Evolutionary conservation across 2,888 invertebrate genomes (phyloP).

Genomic region (Cynaeus angustus): DNA sequence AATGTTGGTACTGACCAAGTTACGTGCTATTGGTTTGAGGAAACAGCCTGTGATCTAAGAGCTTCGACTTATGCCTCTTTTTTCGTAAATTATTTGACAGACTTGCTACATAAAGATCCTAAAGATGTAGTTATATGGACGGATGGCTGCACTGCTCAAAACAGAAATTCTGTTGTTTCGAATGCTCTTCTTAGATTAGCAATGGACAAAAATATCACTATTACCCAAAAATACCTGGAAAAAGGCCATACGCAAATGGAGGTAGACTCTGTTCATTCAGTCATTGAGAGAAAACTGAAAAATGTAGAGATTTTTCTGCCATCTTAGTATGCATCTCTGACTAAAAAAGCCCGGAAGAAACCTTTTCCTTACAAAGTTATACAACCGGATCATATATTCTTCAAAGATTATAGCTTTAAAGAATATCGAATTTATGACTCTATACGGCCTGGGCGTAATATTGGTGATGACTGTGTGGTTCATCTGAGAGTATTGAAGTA

Average conservation of each 20-base stretch:
- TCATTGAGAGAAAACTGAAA: slow-evolving; percentile 17
- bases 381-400: no score
- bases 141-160: slow-evolving; percentile 17
- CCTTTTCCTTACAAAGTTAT: no score
- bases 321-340: no score
- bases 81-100: not conserved
- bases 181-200: slow-evolving; percentile 3
- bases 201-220: not conserved
- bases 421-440: no score
- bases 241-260: slow-evolving; percentile 35
- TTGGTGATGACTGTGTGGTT: no score
- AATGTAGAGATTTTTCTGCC: not conserved
- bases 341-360: no score
- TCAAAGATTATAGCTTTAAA: no score
- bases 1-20: not conserved
- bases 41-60: not conserved
- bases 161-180: slow-evolving; percentile 1
- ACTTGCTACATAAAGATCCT: not conserved
- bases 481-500: no score
- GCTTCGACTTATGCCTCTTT: not conserved
- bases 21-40: not conserved
- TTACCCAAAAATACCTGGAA: slow-evolving; percentile 20
- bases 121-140: no score
- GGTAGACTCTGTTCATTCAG: slow-evolving; percentile 1
- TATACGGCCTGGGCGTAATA: no score